Evolutionary conservation across 2,888 invertebrate species (phyloP).

Genomic region (Exocentrus adspersus): DNA sequence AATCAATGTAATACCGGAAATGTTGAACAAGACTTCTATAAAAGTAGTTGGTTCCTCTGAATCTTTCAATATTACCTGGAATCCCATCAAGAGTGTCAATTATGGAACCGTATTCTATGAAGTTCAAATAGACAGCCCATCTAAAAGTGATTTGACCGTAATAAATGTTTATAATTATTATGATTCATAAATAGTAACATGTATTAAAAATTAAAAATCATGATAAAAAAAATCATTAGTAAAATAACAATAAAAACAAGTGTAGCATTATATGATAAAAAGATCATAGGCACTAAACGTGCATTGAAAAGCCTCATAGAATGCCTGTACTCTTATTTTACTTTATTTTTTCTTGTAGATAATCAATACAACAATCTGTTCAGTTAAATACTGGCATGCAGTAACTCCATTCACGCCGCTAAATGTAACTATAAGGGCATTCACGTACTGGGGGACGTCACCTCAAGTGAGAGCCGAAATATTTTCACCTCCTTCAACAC

Average conservation of each 20-base stretch:
- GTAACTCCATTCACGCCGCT: constrained; percentile 77
- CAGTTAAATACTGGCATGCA: constrained; percentile 66
- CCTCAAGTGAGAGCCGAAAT: constrained; percentile 70
- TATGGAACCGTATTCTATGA: constrained; percentile 87
- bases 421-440: constrained; percentile 80
- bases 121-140: constrained; percentile 72
- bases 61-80: constrained; percentile 87
- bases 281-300: too few species aligned
- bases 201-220: too few species aligned
- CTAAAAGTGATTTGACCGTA: constrained; percentile 69
- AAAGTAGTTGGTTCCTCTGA: constrained; percentile 79
- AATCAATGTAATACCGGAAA: constrained; percentile 78
- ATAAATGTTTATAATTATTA: constrained; percentile 46
- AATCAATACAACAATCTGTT: constrained; percentile 65
- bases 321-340: neutral
- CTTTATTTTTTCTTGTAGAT: constrained; percentile 57
- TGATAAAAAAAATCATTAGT: too few species aligned
- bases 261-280: too few species aligned
- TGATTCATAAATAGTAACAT: too few species aligned
- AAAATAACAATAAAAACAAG: too few species aligned
- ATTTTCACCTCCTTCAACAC: constrained; percentile 83
- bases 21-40: constrained; percentile 74
- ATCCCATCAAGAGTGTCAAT: constrained; percentile 77
- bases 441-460: constrained; percentile 87
- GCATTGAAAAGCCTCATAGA: too few species aligned